Evolutionary conservation across 2,797 vertebrate genomes (phyloP).

Genomic region (Sphenodon punctatus): DNA sequence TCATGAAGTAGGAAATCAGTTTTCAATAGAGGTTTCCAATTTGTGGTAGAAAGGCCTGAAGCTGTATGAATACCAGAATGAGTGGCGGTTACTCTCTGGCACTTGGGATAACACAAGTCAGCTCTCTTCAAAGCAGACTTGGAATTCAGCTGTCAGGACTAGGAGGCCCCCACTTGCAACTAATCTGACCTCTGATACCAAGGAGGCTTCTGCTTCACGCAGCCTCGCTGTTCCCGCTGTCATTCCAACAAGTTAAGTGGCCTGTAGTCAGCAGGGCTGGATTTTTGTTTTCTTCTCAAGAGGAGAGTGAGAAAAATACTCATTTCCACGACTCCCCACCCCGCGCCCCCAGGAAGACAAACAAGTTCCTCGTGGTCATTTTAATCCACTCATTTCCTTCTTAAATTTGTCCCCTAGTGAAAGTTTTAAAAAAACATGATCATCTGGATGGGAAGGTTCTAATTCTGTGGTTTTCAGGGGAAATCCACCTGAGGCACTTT

Average conservation of each 20-base stretch:
- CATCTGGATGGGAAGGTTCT: background rate
- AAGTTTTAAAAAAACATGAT: background rate
- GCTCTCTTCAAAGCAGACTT: background rate
- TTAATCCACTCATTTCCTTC: background rate
- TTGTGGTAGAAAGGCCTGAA: background rate
- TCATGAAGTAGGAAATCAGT: too few relatives aligned
- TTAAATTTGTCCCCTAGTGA: background rate
- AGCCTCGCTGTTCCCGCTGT: background rate
- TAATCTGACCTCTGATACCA: background rate
- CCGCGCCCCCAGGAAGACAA: slow-evolving; percentile 26
- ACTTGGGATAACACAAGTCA: rapidly evolving
- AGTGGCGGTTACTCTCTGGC: background rate
- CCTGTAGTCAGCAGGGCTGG: background rate
- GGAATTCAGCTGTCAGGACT: rapidly evolving
- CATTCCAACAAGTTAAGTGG: background rate
- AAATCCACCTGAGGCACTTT: background rate
- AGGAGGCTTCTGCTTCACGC: slow-evolving; percentile 12
- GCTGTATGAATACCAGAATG: background rate
- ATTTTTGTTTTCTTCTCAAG: slow-evolving; percentile 30
- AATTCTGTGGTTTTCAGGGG: background rate
- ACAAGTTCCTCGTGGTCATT: slow-evolving; percentile 13
- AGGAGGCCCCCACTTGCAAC: background rate
- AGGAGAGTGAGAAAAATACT: slow-evolving; percentile 40
- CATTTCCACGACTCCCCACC: slow-evolving; percentile 33
- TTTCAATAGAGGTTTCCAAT: too few relatives aligned